These are phyloP conservation scores for Oriolus oriolus DNA, from an alignment of 2,113 vertebrate genomes.

Conservation along the genomic window DNA sequence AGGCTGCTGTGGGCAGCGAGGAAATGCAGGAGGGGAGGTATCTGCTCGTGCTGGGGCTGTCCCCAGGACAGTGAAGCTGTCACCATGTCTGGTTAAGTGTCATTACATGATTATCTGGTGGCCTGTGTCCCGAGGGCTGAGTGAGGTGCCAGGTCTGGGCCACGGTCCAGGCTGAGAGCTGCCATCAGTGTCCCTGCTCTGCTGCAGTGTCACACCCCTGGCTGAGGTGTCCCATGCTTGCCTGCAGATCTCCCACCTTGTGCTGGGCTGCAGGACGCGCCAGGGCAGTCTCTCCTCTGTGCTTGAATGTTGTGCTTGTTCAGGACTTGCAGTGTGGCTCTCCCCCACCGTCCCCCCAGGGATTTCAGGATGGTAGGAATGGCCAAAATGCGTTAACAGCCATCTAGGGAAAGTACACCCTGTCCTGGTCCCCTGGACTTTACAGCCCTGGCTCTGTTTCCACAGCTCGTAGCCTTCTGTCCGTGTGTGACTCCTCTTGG, in stretches of 20 bases:
- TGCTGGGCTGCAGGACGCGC: neutral
- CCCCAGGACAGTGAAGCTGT: neutral
- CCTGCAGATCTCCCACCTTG: neutral
- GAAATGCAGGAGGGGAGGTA: neutral
- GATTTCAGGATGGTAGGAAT: neutral
- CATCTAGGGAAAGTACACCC: neutral
- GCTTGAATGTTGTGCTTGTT: neutral
- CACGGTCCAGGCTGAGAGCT: neutral
- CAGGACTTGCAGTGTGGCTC: neutral
- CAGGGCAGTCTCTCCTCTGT: neutral
- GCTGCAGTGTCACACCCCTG: neutral
- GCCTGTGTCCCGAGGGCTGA: neutral
- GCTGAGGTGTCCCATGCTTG: neutral
- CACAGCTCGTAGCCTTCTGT: neutral
- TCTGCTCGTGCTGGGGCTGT: neutral
- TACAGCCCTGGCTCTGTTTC: neutral
- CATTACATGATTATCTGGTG: neutral
- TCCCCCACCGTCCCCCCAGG: accelerated
- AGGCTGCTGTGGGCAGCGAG: neutral
- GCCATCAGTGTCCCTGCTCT: neutral
- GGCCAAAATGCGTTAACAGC: neutral
- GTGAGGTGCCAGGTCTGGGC: neutral
- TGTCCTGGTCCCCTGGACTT: neutral
- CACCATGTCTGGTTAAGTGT: neutral
- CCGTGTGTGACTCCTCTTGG: neutral